Percentiles rank a stretch among this genome's conserved stretches.
These are phyloP conservation scores for Bactericera cockerelli DNA, from an alignment of 1,140 invertebrate genomes.

Conservation along the genomic window DNA sequence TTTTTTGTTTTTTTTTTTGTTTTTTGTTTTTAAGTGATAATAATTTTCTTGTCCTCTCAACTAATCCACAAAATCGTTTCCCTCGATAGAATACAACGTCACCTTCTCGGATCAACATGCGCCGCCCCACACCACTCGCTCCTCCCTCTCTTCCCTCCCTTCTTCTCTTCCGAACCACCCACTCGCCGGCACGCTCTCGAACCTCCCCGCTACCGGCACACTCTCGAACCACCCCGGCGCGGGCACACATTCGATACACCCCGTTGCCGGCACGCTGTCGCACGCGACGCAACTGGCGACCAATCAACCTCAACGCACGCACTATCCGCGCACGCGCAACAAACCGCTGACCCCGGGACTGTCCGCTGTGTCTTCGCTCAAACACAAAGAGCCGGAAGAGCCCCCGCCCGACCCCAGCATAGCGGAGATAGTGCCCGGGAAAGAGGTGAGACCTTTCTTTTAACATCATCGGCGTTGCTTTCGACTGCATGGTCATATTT, in stretches of 20 bases:
- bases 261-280: neutral
- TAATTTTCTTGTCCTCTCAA: too few relatives aligned
- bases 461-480: too few relatives aligned
- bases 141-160: too few relatives aligned
- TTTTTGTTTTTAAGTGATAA: too few relatives aligned
- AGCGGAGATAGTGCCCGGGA: constrained; percentile 51
- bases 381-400: constrained; percentile 33
- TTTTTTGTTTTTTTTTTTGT: too few relatives aligned
- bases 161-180: too few relatives aligned
- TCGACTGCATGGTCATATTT: too few relatives aligned
- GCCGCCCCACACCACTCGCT: neutral
- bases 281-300: neutral
- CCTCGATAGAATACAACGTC: neutral
- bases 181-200: neutral
- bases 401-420: constrained; percentile 56
- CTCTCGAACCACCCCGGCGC: neutral
- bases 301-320: constrained; percentile 7
- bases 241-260: neutral
- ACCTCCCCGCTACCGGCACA: neutral
- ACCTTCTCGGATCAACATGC: neutral
- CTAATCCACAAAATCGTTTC: too few relatives aligned
- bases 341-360: neutral
- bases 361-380: constrained; percentile 5
- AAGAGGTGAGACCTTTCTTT: too few relatives aligned
- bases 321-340: neutral